Base-by-base conservation (phyloP, 2,113 vertebrate species). In the Phoxinus phoxinus region DNA sequence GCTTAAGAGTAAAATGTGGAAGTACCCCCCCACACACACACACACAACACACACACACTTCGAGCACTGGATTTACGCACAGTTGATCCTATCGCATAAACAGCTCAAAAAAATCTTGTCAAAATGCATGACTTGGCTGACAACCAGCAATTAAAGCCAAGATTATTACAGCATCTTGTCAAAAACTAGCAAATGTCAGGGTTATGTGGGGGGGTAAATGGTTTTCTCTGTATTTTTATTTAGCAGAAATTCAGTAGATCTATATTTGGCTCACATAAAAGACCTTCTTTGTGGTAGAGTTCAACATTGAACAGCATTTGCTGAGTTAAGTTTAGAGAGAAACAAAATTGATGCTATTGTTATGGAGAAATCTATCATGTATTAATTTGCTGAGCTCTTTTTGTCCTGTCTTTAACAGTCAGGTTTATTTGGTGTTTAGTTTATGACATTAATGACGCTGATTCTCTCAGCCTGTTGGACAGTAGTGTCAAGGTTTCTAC, bases 141-240 rank as follows among this genome's bases (percentile, higher is more conserved):
- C 65, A 73, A 53, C 71, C 44, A n/a, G 72, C 71, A 67, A 78
- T 85, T 86, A 86, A 72, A 78, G 32, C 25, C 63, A 69, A 53
- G 74, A 32, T 53, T 76, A 76, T 76, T 30, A 76, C 19, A 53
- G 46, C 25, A 48, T 32, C 48, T 76, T 21, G 15, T 32, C 44
- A 32, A 76, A 76, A 74, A 48, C 23, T 48, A 41, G 41, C 12
- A 46, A 74, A 74, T 27, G 46, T 32, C 63, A 69, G 27, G 37
- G 35, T 80, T 23, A 41, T 44, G n/a, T 44, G n/a, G 21, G 35
- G 35, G 44, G n/a, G 77, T 77, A 56, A 79, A 79, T 32, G 17
- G 13, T 9, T 61, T 41, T 79, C 35, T 58, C n/a, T 35, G 25
- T 51, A 30, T 44, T 73, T 73, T 46, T 25, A 46, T 46, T 46